Evolutionary conservation across 2,113 vertebrate species (phyloP).

Genomic region (Amblyopsis rosae): DNA sequence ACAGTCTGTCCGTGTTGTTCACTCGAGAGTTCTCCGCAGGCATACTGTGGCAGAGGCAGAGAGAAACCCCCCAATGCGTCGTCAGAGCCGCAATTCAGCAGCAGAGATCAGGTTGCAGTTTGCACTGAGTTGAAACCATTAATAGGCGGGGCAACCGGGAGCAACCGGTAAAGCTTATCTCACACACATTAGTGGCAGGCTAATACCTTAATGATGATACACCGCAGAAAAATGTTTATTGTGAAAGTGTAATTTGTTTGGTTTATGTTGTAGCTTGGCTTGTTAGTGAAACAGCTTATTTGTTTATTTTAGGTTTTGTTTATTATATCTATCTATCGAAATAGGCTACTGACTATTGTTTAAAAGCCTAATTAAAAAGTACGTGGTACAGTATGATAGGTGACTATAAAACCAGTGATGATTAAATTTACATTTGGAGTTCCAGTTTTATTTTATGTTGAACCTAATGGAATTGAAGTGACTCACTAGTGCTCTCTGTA

Average conservation of each 20-base stretch:
- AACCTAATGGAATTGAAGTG: background rate
- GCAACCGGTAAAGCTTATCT: background rate
- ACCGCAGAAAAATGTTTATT: background rate
- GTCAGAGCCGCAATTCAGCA: slow-evolving; percentile 3
- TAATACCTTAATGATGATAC: background rate
- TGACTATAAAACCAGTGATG: too few relatives aligned
- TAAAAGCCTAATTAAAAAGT: too few relatives aligned
- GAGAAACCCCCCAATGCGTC: background rate
- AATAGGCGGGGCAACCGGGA: slow-evolving; percentile 29
- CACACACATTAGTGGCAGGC: too few relatives aligned
- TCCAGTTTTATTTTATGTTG: too few relatives aligned
- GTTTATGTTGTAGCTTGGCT: background rate
- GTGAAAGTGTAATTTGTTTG: background rate
- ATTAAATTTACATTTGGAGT: too few relatives aligned
- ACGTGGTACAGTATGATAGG: too few relatives aligned
- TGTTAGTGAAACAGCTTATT: background rate
- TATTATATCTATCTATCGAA: too few relatives aligned
- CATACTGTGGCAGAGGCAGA: slow-evolving; percentile 37
- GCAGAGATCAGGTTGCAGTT: slow-evolving; percentile 35
- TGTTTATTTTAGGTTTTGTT: background rate
- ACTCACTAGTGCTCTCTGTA: slow-evolving; percentile 58
- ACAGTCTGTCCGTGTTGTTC: slow-evolving; percentile 25
- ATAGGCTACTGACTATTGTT: too few relatives aligned
- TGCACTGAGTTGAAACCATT: slow-evolving; percentile 51
- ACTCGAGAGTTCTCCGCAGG: slow-evolving; percentile 37